Evolutionary conservation across 2,113 vertebrate genomes (phyloP).

Genomic region (Panthera uncia): DNA sequence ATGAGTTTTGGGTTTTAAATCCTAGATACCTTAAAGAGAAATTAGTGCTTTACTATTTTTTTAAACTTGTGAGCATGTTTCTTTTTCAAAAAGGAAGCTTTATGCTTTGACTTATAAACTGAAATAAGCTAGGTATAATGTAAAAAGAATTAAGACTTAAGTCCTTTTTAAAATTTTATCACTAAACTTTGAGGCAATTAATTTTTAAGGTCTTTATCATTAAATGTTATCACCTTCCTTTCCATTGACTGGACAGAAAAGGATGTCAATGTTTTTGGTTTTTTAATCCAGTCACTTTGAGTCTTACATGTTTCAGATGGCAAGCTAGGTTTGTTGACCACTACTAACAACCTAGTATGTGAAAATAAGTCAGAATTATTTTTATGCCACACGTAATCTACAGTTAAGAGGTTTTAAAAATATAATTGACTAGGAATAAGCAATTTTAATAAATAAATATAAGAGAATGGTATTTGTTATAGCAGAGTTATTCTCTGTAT

Average conservation of each 20-base stretch:
- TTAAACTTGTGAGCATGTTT: conserved; percentile 47
- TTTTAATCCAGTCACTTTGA: conserved; percentile 60
- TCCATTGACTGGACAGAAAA: conserved; percentile 51
- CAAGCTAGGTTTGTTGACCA: conserved; percentile 35
- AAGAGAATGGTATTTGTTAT: conserved; percentile 24
- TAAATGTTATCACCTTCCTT: conserved; percentile 39
- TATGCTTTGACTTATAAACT: conserved; percentile 59
- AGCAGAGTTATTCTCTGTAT: background rate
- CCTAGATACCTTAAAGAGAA: conserved; percentile 57
- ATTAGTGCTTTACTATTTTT: conserved; percentile 42
- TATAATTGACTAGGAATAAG: conserved; percentile 37
- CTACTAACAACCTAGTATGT: background rate
- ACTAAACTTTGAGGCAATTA: conserved; percentile 18
- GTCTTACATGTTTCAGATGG: conserved; percentile 42
- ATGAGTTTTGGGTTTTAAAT: conserved; percentile 73
- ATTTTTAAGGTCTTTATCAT: conserved; percentile 49
- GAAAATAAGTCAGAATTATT: conserved; percentile 43
- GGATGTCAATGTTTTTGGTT: conserved; percentile 40
- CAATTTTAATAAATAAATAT: conserved; percentile 26
- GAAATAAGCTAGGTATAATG: conserved; percentile 47
- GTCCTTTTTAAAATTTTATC: conserved; percentile 53
- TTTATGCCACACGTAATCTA: conserved; percentile 23
- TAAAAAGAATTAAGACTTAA: conserved; percentile 56
- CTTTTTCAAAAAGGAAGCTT: conserved; percentile 67
- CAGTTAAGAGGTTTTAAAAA: background rate